Evolutionary conservation across 2,888 invertebrate genomes (phyloP), one percentile per base, ranked within the genome.

Genomic region (Salticus scenicus): DNA sequence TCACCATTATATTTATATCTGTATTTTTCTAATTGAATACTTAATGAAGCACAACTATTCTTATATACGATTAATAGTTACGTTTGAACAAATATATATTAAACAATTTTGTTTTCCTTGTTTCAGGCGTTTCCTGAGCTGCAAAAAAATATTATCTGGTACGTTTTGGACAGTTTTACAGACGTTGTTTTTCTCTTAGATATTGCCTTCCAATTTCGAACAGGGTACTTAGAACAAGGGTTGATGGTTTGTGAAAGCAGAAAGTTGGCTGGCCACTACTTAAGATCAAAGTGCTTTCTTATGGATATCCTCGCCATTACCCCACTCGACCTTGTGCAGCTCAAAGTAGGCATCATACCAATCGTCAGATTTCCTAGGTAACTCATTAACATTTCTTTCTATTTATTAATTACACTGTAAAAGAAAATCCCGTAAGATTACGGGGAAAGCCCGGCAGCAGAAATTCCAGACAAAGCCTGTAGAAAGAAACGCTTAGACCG

Each of bases 161-260:
- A 95, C 90, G 92, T 94, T 87, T 95, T 95, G 91, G 98, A 98
- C 92, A 94, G 94, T 83, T 92, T 97, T 90, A 95, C 96, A 90
- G 98, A 98, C 92, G 90, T 96, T 88, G 94, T 97, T 87, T 98
- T 97, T 92, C 93, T 97, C 75, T 91, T 96, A 89, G 98, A 98
- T 92, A 94, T 98, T 89, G 94, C 94, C 77, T 96, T 98, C 87
- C 98, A 98, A 92, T 94, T 98, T 89, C 93, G 98, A 88, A 98
- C 98, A 66, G 98, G 98, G 24, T 98, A 98, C 91, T 92, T 98
- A 90, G 98, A 98, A 91, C 97, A 97, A 91, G 98, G 97, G 57
- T 94, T 98, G 27, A 97, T 98, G 95, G 95, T 98, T 63, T 97
- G 97, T 92, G 96, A 98, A 91, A 95, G 95, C 87, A 95, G 94